Evolutionary conservation across 1,140 invertebrate species (phyloP).

Genomic region (Scaptomyza graminum): DNA sequence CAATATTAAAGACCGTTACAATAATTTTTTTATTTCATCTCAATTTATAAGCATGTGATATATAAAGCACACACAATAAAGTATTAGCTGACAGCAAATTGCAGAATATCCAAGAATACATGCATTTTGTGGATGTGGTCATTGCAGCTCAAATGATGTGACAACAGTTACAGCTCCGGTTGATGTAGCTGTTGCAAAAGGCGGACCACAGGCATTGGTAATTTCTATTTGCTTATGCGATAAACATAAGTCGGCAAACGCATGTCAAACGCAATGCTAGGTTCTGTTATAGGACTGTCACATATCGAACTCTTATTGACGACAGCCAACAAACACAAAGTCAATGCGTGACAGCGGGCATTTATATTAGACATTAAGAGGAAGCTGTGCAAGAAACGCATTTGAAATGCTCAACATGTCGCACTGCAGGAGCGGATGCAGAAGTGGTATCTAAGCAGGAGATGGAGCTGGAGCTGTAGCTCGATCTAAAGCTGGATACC

Average conservation of each 20-base stretch:
- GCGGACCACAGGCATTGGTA: slow-evolving; percentile 16
- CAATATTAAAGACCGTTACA: too few relatives aligned
- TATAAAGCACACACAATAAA: slow-evolving; percentile 39
- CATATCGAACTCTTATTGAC: slow-evolving; percentile 43
- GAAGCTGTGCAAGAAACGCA: slow-evolving; percentile 50
- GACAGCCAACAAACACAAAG: slow-evolving; percentile 50
- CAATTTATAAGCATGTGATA: background rate
- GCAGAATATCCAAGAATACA: slow-evolving; percentile 43
- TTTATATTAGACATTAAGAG: slow-evolving; percentile 82
- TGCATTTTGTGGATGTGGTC: slow-evolving; percentile 47
- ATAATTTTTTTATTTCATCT: too few relatives aligned
- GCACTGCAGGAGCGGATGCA: slow-evolving; percentile 27
- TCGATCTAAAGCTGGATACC: slow-evolving; percentile 10
- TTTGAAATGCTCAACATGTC: slow-evolving; percentile 69
- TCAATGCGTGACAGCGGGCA: slow-evolving; percentile 70
- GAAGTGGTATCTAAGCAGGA: background rate
- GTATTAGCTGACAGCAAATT: slow-evolving; percentile 30
- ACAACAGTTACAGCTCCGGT: slow-evolving; percentile 15
- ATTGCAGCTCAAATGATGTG: slow-evolving; percentile 30
- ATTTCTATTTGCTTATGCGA: slow-evolving; percentile 55
- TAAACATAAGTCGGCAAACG: slow-evolving; percentile 47
- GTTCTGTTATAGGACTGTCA: slow-evolving; percentile 38
- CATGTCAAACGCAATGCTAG: slow-evolving; percentile 45
- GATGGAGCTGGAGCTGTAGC: slow-evolving; percentile 5
- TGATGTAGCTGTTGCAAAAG: slow-evolving; percentile 3